These are phyloP conservation scores for Myodes glareolus DNA, from an alignment of 2,113 vertebrate species.

Conservation along the genomic window DNA sequence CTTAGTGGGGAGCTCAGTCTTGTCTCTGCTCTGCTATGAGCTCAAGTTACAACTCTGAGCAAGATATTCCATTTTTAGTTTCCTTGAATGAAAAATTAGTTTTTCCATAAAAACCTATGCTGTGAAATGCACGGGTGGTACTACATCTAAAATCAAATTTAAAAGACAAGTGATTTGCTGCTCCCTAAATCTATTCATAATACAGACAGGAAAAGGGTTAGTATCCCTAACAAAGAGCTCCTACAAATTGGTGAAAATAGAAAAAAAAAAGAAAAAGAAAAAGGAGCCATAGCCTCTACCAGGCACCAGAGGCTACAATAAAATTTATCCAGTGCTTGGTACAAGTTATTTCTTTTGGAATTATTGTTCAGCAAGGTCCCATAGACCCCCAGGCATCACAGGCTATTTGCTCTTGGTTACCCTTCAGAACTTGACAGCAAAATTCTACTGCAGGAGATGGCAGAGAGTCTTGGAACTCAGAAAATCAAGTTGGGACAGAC, in stretches of 20 bases:
- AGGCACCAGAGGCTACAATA: background rate
- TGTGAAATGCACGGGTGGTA: background rate
- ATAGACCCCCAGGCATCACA: background rate
- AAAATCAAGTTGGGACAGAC: background rate
- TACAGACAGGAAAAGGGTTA: background rate
- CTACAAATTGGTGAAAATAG: background rate
- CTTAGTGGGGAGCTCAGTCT: accelerated
- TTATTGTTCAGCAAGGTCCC: background rate
- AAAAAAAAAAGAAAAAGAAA: conserved; percentile 5
- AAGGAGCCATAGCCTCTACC: background rate
- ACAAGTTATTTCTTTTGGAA: background rate
- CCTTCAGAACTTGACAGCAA: background rate
- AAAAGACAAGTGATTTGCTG: background rate
- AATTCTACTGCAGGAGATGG: background rate
- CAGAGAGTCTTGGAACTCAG: background rate
- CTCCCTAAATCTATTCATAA: background rate
- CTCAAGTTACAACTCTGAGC: background rate
- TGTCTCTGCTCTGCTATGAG: background rate
- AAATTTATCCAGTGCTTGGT: background rate
- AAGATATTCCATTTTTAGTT: background rate
- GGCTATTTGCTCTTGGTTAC: background rate
- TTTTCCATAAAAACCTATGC: background rate
- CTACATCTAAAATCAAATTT: conserved; percentile 8
- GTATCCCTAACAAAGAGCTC: background rate
- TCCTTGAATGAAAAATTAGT: background rate